A percentile compares a stretch with the other conserved stretches of the same genome.
Evolutionary conservation across 2,797 vertebrate genomes (phyloP).

Genomic region (Lacerta bilineata): DNA sequence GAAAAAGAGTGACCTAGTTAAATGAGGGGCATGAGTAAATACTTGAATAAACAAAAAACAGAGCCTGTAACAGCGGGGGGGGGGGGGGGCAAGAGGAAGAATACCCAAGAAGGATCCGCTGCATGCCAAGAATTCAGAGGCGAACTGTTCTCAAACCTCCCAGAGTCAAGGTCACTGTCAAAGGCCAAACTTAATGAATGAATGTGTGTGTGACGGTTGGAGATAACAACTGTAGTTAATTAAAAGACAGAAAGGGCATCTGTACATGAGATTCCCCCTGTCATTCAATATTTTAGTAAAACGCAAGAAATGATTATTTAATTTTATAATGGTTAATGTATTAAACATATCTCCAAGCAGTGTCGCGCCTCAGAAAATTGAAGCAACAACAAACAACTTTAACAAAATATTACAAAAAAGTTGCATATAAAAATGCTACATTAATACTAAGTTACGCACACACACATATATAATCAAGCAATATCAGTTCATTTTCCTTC

Average conservation of each 20-base stretch:
- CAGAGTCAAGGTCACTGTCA: background rate
- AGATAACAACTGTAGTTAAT: background rate
- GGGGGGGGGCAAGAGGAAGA: slow-evolving; percentile 29
- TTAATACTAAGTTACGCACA: too few relatives aligned
- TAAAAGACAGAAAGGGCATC: background rate
- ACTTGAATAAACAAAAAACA: slow-evolving; percentile 18
- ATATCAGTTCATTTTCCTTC: too few relatives aligned
- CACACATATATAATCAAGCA: too few relatives aligned
- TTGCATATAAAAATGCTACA: too few relatives aligned
- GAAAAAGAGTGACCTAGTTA: slow-evolving; percentile 5
- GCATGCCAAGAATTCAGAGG: slow-evolving; percentile 44
- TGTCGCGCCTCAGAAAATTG: too few relatives aligned
- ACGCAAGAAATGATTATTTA: background rate
- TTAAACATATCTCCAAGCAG: too few relatives aligned
- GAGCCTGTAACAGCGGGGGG: slow-evolving; percentile 17
- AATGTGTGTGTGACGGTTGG: background rate
- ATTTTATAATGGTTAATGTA: too few relatives aligned
- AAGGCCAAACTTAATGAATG: background rate
- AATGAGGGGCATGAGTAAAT: background rate
- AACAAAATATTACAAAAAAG: too few relatives aligned
- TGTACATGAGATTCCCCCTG: background rate
- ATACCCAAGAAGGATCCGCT: slow-evolving; percentile 37
- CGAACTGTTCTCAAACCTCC: slow-evolving; percentile 25
- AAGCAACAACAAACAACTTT: too few relatives aligned
- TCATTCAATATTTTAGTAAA: background rate